These are phyloP conservation scores for Scomber scombrus DNA, from an alignment of 2,113 vertebrate species.

Conservation along the genomic window DNA sequence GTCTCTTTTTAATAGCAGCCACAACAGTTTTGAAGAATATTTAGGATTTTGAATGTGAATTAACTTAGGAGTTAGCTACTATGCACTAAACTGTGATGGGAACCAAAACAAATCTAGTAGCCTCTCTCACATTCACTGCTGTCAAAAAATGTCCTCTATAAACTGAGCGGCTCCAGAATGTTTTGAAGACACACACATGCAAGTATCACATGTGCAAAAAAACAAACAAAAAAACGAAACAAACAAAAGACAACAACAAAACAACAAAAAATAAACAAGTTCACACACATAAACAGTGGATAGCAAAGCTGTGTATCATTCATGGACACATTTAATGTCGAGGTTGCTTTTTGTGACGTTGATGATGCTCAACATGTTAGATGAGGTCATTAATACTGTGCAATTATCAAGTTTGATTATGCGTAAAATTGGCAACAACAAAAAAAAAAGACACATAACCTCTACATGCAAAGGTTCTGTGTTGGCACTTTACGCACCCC, in stretches of 20 bases:
- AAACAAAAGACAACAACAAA: neutral
- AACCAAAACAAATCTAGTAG: conserved; percentile 15
- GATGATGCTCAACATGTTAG: conserved; percentile 79
- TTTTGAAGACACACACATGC: conserved; percentile 11
- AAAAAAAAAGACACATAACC: conserved; percentile 29
- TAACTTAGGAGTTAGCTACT: conserved; percentile 22
- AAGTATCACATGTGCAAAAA: neutral
- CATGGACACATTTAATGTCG: conserved; percentile 74
- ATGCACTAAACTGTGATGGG: conserved; percentile 7
- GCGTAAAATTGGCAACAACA: conserved; percentile 59
- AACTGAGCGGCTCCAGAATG: neutral
- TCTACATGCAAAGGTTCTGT: conserved; percentile 52
- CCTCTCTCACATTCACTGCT: conserved; percentile 46
- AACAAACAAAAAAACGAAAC: neutral
- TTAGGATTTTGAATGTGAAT: conserved; percentile 44
- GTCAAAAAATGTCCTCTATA: conserved; percentile 4
- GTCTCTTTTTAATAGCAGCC: conserved; percentile 63
- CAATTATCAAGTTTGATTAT: conserved; percentile 81
- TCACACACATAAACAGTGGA: conserved; percentile 45
- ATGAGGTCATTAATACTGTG: conserved; percentile 85
- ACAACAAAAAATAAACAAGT: neutral
- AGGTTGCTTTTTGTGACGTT: conserved; percentile 78
- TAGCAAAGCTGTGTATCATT: conserved; percentile 60
- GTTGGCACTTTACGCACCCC: conserved; percentile 42
- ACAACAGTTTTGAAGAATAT: conserved; percentile 35